These are phyloP conservation scores for Cyanoderma ruficeps DNA, from an alignment of 2,113 vertebrate species.

Conservation along the genomic window DNA sequence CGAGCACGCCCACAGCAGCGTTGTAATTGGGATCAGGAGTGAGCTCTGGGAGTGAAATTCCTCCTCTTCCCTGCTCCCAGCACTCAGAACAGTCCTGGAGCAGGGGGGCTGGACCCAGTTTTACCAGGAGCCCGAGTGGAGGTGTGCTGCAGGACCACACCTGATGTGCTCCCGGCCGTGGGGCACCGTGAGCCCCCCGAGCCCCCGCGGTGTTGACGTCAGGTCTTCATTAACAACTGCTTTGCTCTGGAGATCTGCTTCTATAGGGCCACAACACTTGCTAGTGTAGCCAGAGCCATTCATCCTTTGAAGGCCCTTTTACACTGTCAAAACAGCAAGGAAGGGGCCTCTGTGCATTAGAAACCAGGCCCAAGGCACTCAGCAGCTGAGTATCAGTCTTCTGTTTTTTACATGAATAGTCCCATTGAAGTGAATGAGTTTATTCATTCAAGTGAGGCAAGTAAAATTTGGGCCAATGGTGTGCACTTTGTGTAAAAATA, in stretches of 20 bases:
- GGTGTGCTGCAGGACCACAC: constrained; percentile 25
- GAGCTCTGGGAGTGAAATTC: neutral
- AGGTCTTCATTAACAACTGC: constrained; percentile 54
- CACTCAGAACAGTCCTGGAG: neutral
- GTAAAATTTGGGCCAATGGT: constrained; percentile 66
- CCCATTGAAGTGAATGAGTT: constrained; percentile 66
- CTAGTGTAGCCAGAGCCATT: constrained; percentile 67
- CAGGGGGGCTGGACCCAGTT: neutral
- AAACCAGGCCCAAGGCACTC: constrained; percentile 59
- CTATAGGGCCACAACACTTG: constrained; percentile 56
- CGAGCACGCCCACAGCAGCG: neutral
- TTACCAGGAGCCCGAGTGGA: neutral
- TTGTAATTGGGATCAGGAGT: neutral
- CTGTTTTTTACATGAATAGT: constrained; percentile 68
- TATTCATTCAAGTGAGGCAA: constrained; percentile 65
- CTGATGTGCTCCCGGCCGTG: neutral
- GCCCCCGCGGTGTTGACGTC: neutral
- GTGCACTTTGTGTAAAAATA: constrained; percentile 67
- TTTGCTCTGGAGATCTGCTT: constrained; percentile 24
- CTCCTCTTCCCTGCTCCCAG: neutral
- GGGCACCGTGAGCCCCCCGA: neutral
- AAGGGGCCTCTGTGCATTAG: constrained; percentile 35
- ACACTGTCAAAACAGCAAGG: constrained; percentile 54
- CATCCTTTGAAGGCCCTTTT: constrained; percentile 51
- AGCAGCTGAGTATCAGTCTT: constrained; percentile 51